Evolutionary conservation across 2,888 invertebrate species (phyloP).

Genomic region (Chromoteleia sp.): DNA sequence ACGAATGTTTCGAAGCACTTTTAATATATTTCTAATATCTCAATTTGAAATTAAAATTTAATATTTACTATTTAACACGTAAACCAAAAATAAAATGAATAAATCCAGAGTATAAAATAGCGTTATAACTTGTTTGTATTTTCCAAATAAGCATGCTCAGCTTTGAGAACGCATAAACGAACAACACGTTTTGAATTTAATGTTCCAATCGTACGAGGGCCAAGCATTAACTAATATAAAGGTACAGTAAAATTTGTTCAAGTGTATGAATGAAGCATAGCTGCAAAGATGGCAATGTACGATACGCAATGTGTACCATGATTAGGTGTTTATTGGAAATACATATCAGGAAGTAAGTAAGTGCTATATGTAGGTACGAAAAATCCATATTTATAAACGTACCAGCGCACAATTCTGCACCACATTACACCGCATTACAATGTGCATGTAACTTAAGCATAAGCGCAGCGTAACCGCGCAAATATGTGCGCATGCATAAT

Average conservation of each 20-base stretch:
- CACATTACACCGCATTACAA: conserved; percentile 54
- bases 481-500: conserved; percentile 79
- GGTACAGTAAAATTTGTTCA: conserved; percentile 11
- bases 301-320: conserved; percentile 22
- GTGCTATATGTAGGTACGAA: conserved; percentile 37
- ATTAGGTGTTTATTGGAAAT: conserved; percentile 49
- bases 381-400: conserved; percentile 67
- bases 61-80: no score
- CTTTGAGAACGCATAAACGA: not conserved
- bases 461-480: conserved; percentile 72
- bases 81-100: no score
- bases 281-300: conserved; percentile 15
- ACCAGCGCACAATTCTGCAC: conserved; percentile 31
- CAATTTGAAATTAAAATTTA: no score
- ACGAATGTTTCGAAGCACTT: no score
- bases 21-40: no score
- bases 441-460: conserved; percentile 49
- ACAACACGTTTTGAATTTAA: not conserved
- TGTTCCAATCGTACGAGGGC: not conserved
- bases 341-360: conserved; percentile 38
- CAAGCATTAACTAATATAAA: no score
- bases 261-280: conserved; percentile 38
- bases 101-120: no score
- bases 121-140: not conserved
- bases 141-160: not conserved